Percentiles rank a stretch among this genome's conserved stretches.
These are phyloP conservation scores for Stratiomys singularior DNA, from an alignment of 2,888 invertebrate species.

Conservation along the genomic window DNA sequence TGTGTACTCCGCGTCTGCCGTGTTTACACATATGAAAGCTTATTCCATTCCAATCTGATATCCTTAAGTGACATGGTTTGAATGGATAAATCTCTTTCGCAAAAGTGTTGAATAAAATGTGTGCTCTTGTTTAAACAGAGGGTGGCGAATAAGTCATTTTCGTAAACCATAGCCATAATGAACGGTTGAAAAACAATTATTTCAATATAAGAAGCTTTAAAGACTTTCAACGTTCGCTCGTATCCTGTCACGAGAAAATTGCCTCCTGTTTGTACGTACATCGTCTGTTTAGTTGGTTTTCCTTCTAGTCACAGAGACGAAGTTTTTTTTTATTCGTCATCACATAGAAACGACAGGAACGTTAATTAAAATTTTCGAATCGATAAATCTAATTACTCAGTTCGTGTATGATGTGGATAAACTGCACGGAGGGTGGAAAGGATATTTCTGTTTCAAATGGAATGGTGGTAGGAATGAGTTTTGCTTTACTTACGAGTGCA, in stretches of 20 bases:
- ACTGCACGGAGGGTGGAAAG: background rate
- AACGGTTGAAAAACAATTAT: conserved; percentile 45
- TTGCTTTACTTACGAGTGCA: no score
- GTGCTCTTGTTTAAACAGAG: conserved; percentile 9
- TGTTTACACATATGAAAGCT: conserved; percentile 29
- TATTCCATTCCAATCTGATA: background rate
- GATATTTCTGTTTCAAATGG: background rate
- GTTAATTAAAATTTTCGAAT: conserved; percentile 57
- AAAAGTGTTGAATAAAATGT: conserved; percentile 1
- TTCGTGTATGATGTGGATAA: conserved; percentile 22
- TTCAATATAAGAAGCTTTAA: conserved; percentile 45
- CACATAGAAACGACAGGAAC: conserved; percentile 48
- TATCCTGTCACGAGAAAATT: conserved; percentile 38
- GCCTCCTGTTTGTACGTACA: conserved; percentile 6
- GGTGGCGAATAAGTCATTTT: conserved; percentile 29
- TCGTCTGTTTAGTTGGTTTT: background rate
- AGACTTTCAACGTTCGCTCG: conserved; percentile 1
- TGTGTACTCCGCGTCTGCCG: no score
- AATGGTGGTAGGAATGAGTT: no score
- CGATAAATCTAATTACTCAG: conserved; percentile 56
- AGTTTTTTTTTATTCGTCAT: background rate
- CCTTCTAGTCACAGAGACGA: background rate
- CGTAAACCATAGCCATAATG: conserved; percentile 37
- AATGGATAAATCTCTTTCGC: conserved; percentile 31
- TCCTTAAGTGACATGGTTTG: conserved; percentile 28